Evolutionary conservation across 2,888 invertebrate species (phyloP), one percentile per base, ranked within the genome.

Genomic region (Megaustenia siamemsis): DNA sequence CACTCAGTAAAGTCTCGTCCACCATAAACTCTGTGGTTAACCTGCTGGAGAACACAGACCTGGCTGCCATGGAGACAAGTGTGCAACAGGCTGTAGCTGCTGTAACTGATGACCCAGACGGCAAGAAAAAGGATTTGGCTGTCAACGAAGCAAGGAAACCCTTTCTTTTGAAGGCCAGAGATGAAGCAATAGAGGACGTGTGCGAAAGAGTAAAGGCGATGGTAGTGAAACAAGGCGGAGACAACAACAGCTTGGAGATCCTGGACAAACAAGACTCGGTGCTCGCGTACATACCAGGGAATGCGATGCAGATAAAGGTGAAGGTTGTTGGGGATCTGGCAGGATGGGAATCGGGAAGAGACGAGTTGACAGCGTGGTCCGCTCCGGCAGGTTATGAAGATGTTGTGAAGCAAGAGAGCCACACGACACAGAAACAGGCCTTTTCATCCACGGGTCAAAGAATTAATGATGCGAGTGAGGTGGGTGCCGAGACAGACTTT

Each of bases 1-100:
- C 93, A 1, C 87, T 93, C 1, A 91, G 93, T 80, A 92, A 93
- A 82, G 89, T 93, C 1, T 89, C 92, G 3, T 89, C 90, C 3
- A 88, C 66, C 32, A 85, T 91, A 10, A 93, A 93, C 73, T 78
- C 86, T 1, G 89, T 92, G 2, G 89, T 90, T 12, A 88, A 88
- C 75, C 84, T 93, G 32, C 82, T 87, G 28, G 86, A 89, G 40
- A 86, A 85, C 32, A 69, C 90, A 0, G 85, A 84, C 12, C 89
- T 53, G 40, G 75, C 45, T 24, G 69, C 81, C 28, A 83, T 86
- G 81, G 86, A 88, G 28, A 63, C 21, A 76, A 66, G 56, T 12
- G 80, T 85, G 12, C 45, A 53, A 32, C 69, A 77, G 28, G 87
- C 81, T 21, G 75, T 85, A 3, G 68, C n/a, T 0, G 38, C 53